Conservation (phyloP, 2,797 vertebrate species). For the Halcyon smyrnensis region DNA sequence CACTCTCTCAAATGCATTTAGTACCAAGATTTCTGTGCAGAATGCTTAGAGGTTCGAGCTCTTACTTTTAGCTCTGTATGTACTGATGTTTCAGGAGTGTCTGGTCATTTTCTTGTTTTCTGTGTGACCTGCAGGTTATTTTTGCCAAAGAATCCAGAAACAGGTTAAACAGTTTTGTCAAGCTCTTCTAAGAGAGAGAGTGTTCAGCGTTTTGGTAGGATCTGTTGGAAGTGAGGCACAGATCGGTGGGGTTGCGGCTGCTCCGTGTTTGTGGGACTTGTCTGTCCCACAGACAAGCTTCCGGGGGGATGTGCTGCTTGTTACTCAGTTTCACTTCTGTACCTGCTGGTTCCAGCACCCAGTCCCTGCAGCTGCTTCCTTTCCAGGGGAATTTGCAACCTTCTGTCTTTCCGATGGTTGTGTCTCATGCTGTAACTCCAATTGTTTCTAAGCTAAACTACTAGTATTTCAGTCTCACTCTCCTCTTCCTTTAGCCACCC, state of each 20-base stretch:
- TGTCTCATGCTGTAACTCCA: not conserved
- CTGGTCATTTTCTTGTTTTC: not conserved
- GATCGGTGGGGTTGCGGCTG: not conserved
- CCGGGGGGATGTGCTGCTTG: not conserved
- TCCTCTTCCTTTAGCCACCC: not conserved
- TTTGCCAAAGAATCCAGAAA: not conserved
- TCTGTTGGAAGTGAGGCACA: not conserved
- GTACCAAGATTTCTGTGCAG: not conserved
- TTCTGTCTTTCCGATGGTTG: not conserved
- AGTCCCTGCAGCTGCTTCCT: not conserved
- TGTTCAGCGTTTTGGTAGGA: not conserved
- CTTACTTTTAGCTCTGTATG: rapidly evolving
- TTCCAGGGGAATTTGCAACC: not conserved
- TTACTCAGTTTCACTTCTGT: not conserved
- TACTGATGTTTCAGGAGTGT: not conserved
- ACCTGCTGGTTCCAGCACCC: not conserved
- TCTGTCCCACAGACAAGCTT: not conserved
- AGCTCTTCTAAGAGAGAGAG: not conserved
- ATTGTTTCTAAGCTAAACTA: not conserved
- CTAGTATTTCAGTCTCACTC: rapidly evolving
- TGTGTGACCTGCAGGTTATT: not conserved
- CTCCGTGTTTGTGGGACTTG: not conserved
- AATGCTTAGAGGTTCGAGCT: not conserved
- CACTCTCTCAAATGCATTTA: not conserved
- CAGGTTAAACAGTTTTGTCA: not conserved